These are phyloP conservation scores for Diarsia mendica DNA, from an alignment of 2,888 invertebrate species.

Conservation along the genomic window DNA sequence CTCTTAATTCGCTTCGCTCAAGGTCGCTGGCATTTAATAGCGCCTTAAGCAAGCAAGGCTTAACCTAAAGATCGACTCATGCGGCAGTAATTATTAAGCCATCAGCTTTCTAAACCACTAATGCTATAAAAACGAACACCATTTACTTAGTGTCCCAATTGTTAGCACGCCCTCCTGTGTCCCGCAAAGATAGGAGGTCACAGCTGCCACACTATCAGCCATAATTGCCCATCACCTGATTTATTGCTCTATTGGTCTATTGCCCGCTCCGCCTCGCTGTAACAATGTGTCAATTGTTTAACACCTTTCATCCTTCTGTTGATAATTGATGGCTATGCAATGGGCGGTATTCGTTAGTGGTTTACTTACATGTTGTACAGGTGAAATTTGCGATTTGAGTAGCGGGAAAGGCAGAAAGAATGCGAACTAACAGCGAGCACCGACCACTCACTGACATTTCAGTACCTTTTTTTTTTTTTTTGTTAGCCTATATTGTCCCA, in stretches of 20 bases:
- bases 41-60: no score
- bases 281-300: conserved; percentile 33
- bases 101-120: not conserved
- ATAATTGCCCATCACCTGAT: conserved; percentile 54
- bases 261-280: conserved; percentile 19
- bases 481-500: no score
- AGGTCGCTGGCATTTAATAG: no score
- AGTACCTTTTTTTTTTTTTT: no score
- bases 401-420: not conserved
- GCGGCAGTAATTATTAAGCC: no score
- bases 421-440: no score
- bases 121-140: not conserved
- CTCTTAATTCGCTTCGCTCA: no score
- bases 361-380: not conserved
- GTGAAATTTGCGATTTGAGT: not conserved
- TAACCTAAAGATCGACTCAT: no score
- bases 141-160: conserved; percentile 23
- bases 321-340: not conserved
- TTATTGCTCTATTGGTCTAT: conserved; percentile 36
- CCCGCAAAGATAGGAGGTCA: conserved; percentile 44
- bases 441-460: no score
- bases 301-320: conserved; percentile 33
- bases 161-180: not conserved
- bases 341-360: not conserved
- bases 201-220: conserved; percentile 6